Evolutionary conservation across 2,888 invertebrate genomes (phyloP), one percentile per base, ranked within the genome.

Genomic region (Heliconius hortense): DNA sequence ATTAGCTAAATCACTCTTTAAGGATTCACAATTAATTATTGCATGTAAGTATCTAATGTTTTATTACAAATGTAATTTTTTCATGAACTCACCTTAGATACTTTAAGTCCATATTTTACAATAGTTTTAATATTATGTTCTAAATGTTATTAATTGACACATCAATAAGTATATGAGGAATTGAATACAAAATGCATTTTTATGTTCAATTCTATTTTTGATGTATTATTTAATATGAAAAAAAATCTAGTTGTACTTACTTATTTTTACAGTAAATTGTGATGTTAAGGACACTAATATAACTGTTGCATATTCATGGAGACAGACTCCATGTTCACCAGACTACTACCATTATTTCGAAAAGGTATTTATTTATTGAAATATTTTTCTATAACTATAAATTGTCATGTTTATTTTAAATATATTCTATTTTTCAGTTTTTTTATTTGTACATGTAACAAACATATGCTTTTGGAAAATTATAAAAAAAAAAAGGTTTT

Each of bases 11-110:
- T 95, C 95, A 73, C 89, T 97, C 82, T 96, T 96, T 89, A 96
- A 96, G 85, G 95, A 95, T 79, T 96, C 97, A 1, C 95, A 96
- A 87, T 94, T 97, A 76, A 96, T 95, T 85, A 94, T 97, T 73
- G 94, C 95, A 89, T 93, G 97, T 97, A 92, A 95, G 95, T 93
- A 86, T 26, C 15, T 59, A 59, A 26, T 60, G 67, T 31, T 35
- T 48, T 72, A 67, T 62, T 43, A 48, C 21, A 18, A 28, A 53
- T 70, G 26, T 13, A 21, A 71, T 31, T 31, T 63, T 35, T 21
- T 4, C 35, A n/a, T 68, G 15, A 39, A 35, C 11, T 64, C 13
- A 39, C 64, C 13, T 35, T 31, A 64, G 1, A 35, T 64, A n/a
- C 10, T 56, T 56, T n/a, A 56, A n/a, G 56, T n/a, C 10, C 7